Evolutionary conservation across 1,140 invertebrate species (phyloP).

Genomic region (Melipona quadrifasciata): DNA sequence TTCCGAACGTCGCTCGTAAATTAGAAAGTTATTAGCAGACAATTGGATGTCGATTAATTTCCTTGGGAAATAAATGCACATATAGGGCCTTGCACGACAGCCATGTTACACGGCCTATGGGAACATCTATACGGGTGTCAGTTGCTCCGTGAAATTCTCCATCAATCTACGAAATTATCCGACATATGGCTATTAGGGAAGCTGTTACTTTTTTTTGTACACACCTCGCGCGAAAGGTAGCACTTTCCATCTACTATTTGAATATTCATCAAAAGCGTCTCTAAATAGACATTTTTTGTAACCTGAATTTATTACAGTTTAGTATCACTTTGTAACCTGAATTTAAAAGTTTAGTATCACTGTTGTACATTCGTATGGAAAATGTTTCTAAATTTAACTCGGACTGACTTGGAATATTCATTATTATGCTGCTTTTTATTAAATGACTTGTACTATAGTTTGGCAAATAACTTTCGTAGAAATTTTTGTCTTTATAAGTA

Average conservation of each 20-base stretch:
- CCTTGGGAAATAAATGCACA: constrained; percentile 50
- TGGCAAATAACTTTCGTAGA: too few relatives aligned
- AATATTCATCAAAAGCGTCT: constrained; percentile 1
- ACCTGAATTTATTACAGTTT: too few relatives aligned
- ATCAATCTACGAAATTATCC: constrained; percentile 75
- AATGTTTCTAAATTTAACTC: not conserved
- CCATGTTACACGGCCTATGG: constrained; percentile 35
- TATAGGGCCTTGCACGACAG: constrained; percentile 28
- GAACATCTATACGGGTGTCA: constrained; percentile 73
- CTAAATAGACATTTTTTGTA: not conserved
- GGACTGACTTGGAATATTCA: not conserved
- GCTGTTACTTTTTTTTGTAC: constrained; percentile 1
- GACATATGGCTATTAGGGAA: constrained; percentile 71
- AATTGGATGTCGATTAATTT: constrained; percentile 70
- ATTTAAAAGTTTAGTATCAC: too few relatives aligned
- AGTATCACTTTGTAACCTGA: too few relatives aligned
- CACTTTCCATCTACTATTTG: constrained; percentile 40
- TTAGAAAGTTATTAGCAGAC: constrained; percentile 71
- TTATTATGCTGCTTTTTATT: not conserved
- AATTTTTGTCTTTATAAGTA: too few relatives aligned
- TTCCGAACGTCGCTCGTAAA: constrained; percentile 48
- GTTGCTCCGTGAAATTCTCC: constrained; percentile 77
- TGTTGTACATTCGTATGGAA: not conserved
- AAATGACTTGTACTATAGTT: not conserved
- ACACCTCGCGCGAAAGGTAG: not conserved